Base-by-base conservation (phyloP, 2,797 vertebrate species). In the Gadopsis bispinosus region DNA sequence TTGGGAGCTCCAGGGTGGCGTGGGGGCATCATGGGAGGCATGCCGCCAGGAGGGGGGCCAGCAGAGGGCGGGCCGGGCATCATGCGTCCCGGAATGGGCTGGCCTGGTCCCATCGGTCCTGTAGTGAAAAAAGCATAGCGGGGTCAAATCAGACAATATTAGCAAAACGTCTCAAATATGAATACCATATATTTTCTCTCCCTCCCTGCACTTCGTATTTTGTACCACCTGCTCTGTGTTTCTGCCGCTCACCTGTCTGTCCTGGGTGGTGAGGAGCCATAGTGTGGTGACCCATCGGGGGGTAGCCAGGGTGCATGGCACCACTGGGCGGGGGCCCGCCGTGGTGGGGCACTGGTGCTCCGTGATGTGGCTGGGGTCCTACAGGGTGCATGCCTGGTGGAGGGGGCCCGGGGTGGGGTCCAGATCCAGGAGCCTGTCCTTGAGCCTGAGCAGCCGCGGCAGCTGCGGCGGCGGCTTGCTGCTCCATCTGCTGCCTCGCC, bases 401-500 rank as follows among this genome's bases (percentile, higher is more conserved):
- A 61, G 90, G 85, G 86, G 92, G 91, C 0, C 95, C 85, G n/a
- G 95, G 92, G 88, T 83, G 96, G 90, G 37, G 92, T 81, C 83
- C 89, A 5, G 89, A 69, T 91, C 94, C 94, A 4, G 88, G 83
- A 19, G 70, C 70, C 43, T 91, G 91, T 0, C 94, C 95, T 37
- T 96, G 96, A 3, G 92, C 93, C 59, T 78, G 89, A 0, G 96
- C 37, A 11, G 37, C 37, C 9, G 37, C 95, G 0, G 89, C 92
- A 0, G 95, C 94, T 0, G 93, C 65, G 62, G 95, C 89, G 71
- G 96, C 95, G 0, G 97, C 93, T 62, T 97, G 96, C 90, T 99
- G 98, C 87, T 99, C 97, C 95, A 98, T 97, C 92, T 99, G 98
- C 93, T 99, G 98, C 3, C 98, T 94, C 4, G 98, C 98, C 81